Evolutionary conservation across 1,140 invertebrate species (phyloP), one percentile per base, ranked within the genome.

Genomic region (Habropoda laboriosa): DNA sequence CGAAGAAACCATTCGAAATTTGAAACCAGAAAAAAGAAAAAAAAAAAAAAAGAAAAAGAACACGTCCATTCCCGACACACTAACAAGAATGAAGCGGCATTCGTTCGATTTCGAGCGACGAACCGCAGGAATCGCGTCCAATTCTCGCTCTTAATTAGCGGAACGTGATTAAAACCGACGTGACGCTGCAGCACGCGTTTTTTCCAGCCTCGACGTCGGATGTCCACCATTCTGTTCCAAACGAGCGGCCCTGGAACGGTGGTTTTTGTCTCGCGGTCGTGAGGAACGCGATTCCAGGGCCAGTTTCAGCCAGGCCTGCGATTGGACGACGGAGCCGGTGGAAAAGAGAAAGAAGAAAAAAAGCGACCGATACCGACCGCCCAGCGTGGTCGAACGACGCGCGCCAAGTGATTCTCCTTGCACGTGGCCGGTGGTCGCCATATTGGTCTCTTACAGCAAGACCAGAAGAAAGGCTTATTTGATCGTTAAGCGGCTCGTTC

Each of bases 241-340:
- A 70, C 68, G 80, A 86, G 70, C 66, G 72, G 61, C 76, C 70
- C 58, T 64, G 71, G 64, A 75, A 79, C 71, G 71, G 30, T 51
- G 75, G 82, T 88, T 88, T 88, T 88, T 88, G 85, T 86, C 70
- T 80, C 63, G 40, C 32, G 47, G 42, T 21, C 35, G 64, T 40
- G 32, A 80, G 73, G 63, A 82, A 86, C 79, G 77, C 71, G 67
- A 81, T 81, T 73, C 63, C 77, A 13, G 12, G 51, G 72, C 70
- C 79, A 83, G 82, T 79, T 83, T 58, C 67, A 74, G 73, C 55
- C 58, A 63, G 24, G 42, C 55, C 80, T 42, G 30, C 73, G 83
- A 87, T 88, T 83, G 80, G 79, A 49, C 53, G 57, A 40, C 51
- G 51, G 12, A 45, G 55, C 13, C 24, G 35, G 21, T 18, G 57